Evolutionary conservation across 23 tunicate genomes (phyloP).

Genomic region (Ascidia mentula): DNA sequence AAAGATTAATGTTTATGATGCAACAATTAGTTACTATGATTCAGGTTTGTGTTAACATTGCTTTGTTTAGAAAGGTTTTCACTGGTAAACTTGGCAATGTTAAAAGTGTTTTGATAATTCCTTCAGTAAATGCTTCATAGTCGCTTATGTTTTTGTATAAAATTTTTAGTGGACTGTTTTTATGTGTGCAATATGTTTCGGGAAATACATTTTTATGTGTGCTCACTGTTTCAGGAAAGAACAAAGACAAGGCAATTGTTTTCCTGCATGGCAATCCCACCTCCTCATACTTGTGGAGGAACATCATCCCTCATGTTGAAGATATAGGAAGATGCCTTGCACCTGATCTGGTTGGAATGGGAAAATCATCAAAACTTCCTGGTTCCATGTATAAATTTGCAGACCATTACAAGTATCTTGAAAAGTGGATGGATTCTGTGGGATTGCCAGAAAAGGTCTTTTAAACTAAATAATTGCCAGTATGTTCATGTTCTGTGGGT

Average conservation of each 20-base stretch:
- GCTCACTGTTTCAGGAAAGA: too few species aligned
- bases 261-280: slow-evolving; percentile 93
- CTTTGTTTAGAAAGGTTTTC: background rate
- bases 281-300: slow-evolving; percentile 84
- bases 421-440: slow-evolving; percentile 56
- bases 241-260: slow-evolving; percentile 18
- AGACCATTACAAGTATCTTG: slow-evolving; percentile 67
- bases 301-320: slow-evolving; percentile 74
- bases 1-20: slow-evolving; percentile 31
- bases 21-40: slow-evolving; percentile 56
- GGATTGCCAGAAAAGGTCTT: slow-evolving; percentile 76
- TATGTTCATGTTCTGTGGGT: too few species aligned
- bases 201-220: too few species aligned
- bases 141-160: too few species aligned
- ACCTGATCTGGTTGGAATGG: slow-evolving; percentile 92
- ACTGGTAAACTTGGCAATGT: slow-evolving; percentile 61
- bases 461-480: too few species aligned
- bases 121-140: too few species aligned
- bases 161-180: too few species aligned
- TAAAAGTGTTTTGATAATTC: background rate
- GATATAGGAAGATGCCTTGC: slow-evolving; percentile 77
- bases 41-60: slow-evolving; percentile 26
- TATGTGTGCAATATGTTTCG: too few species aligned
- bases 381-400: slow-evolving; percentile 62
- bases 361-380: slow-evolving; percentile 62